Percentiles rank a stretch among this genome's conserved stretches.
These are phyloP conservation scores for Fopius arisanus DNA, from an alignment of 1,140 invertebrate genomes.

Conservation along the genomic window DNA sequence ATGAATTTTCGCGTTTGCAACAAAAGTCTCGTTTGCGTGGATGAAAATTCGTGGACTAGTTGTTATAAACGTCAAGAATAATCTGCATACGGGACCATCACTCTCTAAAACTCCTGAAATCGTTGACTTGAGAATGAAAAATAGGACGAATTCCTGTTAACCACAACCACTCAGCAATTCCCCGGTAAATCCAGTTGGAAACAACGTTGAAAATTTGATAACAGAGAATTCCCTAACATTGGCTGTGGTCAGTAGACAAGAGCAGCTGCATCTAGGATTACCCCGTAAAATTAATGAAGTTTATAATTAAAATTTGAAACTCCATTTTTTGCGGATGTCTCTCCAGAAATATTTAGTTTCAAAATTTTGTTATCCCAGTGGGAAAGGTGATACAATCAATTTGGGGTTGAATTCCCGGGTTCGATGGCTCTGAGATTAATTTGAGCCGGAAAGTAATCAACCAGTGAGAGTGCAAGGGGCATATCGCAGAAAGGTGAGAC, in stretches of 20 bases:
- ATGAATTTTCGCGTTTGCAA: too few species aligned
- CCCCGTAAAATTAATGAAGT: background rate
- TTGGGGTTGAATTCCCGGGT: background rate
- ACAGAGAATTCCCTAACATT: background rate
- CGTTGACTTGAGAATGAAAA: too few species aligned
- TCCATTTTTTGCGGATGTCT: background rate
- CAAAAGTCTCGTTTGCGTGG: too few species aligned
- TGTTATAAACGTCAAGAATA: too few species aligned
- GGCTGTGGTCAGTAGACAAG: background rate
- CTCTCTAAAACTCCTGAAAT: too few species aligned
- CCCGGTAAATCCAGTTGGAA: background rate
- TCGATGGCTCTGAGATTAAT: background rate
- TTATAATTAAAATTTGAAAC: background rate
- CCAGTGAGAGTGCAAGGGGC: background rate
- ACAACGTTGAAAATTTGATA: background rate
- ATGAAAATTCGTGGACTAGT: too few species aligned
- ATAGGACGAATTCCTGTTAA: too few species aligned
- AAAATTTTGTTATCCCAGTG: background rate
- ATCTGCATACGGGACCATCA: too few species aligned
- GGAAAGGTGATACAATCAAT: background rate
- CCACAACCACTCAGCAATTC: background rate
- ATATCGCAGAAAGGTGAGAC: conserved; percentile 1
- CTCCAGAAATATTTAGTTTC: background rate
- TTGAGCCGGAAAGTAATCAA: background rate
- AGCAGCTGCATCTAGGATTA: background rate